phyloP scores from a whole-genome alignment of 2,888 invertebrate genomes.

The Branchellion lobata region DNA sequence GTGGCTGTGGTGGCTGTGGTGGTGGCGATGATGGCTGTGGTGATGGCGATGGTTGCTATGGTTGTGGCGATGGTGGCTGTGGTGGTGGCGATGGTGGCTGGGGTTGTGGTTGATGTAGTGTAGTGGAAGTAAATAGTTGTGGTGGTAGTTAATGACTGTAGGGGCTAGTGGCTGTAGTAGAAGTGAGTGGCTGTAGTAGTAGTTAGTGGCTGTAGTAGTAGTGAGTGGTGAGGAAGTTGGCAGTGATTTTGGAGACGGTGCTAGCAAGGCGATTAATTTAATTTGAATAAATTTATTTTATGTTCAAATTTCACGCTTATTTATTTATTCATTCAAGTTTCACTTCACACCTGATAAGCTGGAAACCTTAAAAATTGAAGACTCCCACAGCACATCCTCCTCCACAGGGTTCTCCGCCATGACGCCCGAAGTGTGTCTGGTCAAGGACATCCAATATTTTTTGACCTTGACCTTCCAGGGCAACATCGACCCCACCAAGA shows the following conservation, averaged over 20 bases:
- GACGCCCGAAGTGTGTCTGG: slow-evolving; percentile 13
- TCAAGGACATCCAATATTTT: background rate
- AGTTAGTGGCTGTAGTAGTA: background rate
- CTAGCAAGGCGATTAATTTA: too few relatives aligned
- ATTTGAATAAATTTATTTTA: too few relatives aligned
- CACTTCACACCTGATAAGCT: background rate
- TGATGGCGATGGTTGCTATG: background rate
- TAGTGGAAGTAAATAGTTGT: too few relatives aligned
- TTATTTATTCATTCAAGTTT: too few relatives aligned
- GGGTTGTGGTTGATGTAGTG: background rate
- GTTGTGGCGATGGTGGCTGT: background rate
- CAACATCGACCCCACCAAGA: background rate
- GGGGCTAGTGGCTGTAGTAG: background rate
- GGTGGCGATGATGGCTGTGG: background rate
- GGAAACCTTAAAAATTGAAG: background rate
- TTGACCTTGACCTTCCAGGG: slow-evolving; percentile 4
- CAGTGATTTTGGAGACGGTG: too few relatives aligned
- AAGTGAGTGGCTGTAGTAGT: background rate
- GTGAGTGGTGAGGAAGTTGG: too few relatives aligned
- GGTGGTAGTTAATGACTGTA: too few relatives aligned
- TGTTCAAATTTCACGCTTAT: too few relatives aligned
- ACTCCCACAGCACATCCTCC: background rate
- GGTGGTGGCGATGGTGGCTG: background rate
- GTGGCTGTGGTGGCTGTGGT: background rate
- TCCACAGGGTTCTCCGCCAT: background rate